Percentiles rank a stretch among this genome's conserved stretches.
Conservation (phyloP, 2,888 invertebrate genomes). For the Brachypterus glaber region DNA sequence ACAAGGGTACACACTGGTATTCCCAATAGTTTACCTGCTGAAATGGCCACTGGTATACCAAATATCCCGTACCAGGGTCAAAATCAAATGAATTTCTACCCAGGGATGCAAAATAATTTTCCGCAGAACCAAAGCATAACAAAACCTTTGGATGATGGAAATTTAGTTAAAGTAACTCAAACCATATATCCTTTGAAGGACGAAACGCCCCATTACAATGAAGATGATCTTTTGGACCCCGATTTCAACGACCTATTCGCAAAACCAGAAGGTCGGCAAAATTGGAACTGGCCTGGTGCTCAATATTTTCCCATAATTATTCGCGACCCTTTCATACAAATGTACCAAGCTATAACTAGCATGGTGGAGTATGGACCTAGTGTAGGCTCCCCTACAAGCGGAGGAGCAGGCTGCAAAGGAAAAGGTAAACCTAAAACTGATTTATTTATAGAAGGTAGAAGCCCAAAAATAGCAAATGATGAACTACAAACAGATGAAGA, state of each 20-base stretch:
- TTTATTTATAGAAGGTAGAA: slow-evolving; percentile 9
- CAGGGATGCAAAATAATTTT: slow-evolving; percentile 4
- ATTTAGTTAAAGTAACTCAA: too few relatives aligned
- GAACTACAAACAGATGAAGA: slow-evolving; percentile 1
- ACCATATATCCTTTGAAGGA: too few relatives aligned
- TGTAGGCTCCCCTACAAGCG: too few relatives aligned
- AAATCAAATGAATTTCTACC: slow-evolving; percentile 4
- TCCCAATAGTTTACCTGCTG: slow-evolving; percentile 31
- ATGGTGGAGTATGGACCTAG: slow-evolving; percentile 51
- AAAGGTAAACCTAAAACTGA: slow-evolving; percentile 8
- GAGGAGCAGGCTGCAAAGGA: slow-evolving; percentile 27
- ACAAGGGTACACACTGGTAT: slow-evolving; percentile 19
- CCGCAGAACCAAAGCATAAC: slow-evolving; percentile 12
- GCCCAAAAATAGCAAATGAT: slow-evolving; percentile 22
- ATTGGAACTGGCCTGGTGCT: slow-evolving; percentile 45
- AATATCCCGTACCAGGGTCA: not conserved
- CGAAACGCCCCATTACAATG: too few relatives aligned
- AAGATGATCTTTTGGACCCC: too few relatives aligned
- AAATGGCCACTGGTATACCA: not conserved
- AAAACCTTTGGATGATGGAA: too few relatives aligned
- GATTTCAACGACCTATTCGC: slow-evolving; percentile 1
- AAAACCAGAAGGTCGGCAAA: slow-evolving; percentile 24
- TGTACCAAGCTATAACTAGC: slow-evolving; percentile 46
- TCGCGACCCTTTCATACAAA: slow-evolving; percentile 47
- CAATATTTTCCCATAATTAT: slow-evolving; percentile 48